A percentile compares a stretch with the other conserved stretches of the same genome.
Conservation (phyloP, 2,113 vertebrate genomes). For the Rhinolophus sinicus region DNA sequence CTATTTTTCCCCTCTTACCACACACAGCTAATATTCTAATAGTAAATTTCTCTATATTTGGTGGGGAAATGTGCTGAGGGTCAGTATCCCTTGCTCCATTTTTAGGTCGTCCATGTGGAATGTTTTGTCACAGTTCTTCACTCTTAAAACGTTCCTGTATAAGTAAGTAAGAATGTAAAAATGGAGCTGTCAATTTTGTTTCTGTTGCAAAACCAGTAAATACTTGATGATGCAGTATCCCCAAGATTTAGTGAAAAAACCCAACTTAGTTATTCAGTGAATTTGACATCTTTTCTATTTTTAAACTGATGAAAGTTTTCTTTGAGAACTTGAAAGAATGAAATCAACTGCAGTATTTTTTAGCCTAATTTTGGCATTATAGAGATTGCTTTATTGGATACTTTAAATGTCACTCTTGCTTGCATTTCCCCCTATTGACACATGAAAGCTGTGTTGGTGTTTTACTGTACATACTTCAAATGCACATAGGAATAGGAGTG, state of each 20-base stretch:
- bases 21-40: slow-evolving; percentile 68
- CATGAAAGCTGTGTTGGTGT: slow-evolving; percentile 84
- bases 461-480: slow-evolving; percentile 87
- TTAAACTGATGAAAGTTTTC: slow-evolving; percentile 63
- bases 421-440: slow-evolving; percentile 82
- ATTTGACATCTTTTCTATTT: slow-evolving; percentile 52
- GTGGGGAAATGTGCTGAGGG: slow-evolving; percentile 79
- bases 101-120: slow-evolving; percentile 74
- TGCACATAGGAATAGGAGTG: slow-evolving; percentile 85
- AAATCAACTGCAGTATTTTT: slow-evolving; percentile 80
- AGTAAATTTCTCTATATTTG: slow-evolving; percentile 71
- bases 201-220: slow-evolving; percentile 76
- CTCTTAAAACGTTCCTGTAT: slow-evolving; percentile 54
- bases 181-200: slow-evolving; percentile 79
- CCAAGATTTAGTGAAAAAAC: slow-evolving; percentile 72
- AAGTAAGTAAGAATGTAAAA: slow-evolving; percentile 66
- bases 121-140: slow-evolving; percentile 76
- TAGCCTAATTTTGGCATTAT: slow-evolving; percentile 76
- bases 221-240: slow-evolving; percentile 78
- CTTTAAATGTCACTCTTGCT: slow-evolving; percentile 76
- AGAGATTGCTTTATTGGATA: slow-evolving; percentile 81
- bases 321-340: slow-evolving; percentile 81
- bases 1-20: slow-evolving; percentile 62
- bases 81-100: slow-evolving; percentile 79
- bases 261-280: slow-evolving; percentile 70